Base-by-base conservation (phyloP, 2,797 vertebrate species). In the Limosa lapponica region DNA sequence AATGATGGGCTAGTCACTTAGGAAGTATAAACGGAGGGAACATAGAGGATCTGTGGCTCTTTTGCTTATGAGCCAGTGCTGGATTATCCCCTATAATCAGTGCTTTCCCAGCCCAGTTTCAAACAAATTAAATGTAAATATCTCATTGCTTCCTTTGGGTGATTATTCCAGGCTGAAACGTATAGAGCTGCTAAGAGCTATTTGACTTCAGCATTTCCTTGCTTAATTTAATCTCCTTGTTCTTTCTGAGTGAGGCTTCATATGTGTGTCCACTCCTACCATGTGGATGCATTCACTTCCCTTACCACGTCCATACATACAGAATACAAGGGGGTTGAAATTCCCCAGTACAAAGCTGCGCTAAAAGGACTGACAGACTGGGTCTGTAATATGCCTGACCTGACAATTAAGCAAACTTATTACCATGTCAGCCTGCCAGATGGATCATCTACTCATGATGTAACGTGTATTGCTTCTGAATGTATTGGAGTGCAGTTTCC, bases 381-480 rank as follows among this genome's bases (percentile, higher is more conserved):
- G 72, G 92, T 97, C 94, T 96, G 81, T 97, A 94, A 94, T 97
- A 93, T 91, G 97, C 97, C 96, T 98, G 97, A 98, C 98, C 98
- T 96, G 97, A 98, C 97, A 98, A 98, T 98, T 98, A 97, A 90
- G 93, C 95, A 95, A 97, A 97, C 91, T 97, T 97, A 97, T 97
- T 97, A 97, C 95, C 27, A 5, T 97, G 96, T 98, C 96, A 97
- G 97, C 90, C 72, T 96, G 96, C 96, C 98, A 98, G 98, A 97
- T 98, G 97, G 97, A 97, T 97, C 91, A 89, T 97, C 96, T 96
- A 94, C 93, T 96, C 67, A 65, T 96, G 96, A 91, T 95, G 95
- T 93, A 96, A 93, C 25, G 37, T 96, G 96, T 66, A 13, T 73
- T 70, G 73, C 96, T 97, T 97, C 96, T 95, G 96, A 97, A 96